Evolutionary conservation across 2,888 invertebrate genomes (phyloP), one percentile per base, ranked within the genome.

Genomic region (Hydrotaea cyrtoneurina): DNA sequence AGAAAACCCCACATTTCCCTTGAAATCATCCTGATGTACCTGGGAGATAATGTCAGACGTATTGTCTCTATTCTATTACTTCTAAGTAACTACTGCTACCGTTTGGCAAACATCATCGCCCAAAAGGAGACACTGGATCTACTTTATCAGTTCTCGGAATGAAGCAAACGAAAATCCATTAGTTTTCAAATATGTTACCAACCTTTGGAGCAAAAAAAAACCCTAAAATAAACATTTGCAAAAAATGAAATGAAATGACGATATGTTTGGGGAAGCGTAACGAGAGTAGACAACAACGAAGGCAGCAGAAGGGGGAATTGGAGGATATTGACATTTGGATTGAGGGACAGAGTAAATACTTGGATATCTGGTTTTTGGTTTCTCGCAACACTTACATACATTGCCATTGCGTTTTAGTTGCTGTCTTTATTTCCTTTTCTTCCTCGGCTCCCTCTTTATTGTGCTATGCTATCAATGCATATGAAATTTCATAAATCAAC

Each of bases 401-500:
- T 17, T 17, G 2, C 53, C 53, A 53, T 39, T 39, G 3, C 50
- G n/a, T n/a, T 50, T 10, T 50, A 21, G 55, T 55, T 8, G n/a
- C n/a, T n/a, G n/a, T n/a, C n/a, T n/a, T n/a, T n/a, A n/a, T n/a
- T n/a, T n/a, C n/a, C n/a, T 55, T 59, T 55, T 50, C n/a, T 50
- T 43, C 43, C 36, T n/a, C 36, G 21, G 23, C 59, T 59, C 59
- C 59, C n/a, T n/a, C n/a, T n/a, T n/a, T n/a, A n/a, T 43, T 3
- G 43, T 43, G 5, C 57, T 57, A 5, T 23, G 57, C 17, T 26
- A 81, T 85, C 76, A 73, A 85, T 73, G 79, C 64, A 81, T 78
- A 75, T 78, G 76, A 59, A 78, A 85, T 85, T 81, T 79, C 84
- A 85, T 81, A 85, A 85, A 85, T 85, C 84, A 85, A 85, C 84